Evolutionary conservation across 2,888 invertebrate species (phyloP), one percentile per base, ranked within the genome.

Genomic region (Watsonalla binaria): DNA sequence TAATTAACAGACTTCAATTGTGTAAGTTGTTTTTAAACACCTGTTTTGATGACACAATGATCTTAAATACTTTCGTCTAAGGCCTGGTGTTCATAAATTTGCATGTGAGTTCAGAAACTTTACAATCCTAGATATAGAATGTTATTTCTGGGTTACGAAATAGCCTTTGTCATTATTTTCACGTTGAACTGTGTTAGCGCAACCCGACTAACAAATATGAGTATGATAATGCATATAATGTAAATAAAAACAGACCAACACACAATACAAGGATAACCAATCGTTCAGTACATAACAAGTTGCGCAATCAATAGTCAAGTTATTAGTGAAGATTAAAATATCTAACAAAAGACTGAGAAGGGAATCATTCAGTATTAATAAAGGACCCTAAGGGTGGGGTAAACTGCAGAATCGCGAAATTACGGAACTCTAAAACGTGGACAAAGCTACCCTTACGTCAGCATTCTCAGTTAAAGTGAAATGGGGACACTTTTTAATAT

Each of bases 401-500:
- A 83, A 86, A 86, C 80, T 84, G 84, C 81, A 81, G 81, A 86
- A 80, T 86, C 85, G 80, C 82, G 75, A 88, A 89, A 88, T 89
- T 88, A 86, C 83, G 77, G 82, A 84, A 87, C 83, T 83, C 81
- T 75, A 82, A 86, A 85, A 74, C 70, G 68, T 72, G 73, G 67
- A 84, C 82, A 84, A 86, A 74, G 65, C 79, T 57, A 61, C 82
- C 84, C 87, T 80, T 77, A 57, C 60, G 66, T 64, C 68, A 68
- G 76, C 69, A 74, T 73, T 68, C 70, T 78, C 74, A 70, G 72
- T 72, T 68, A 66, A 70, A 66, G 66, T 69, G 73, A 72, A 82
- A 84, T 83, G 86, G 86, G 86, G 86, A 90, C 87, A 88, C 37
- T 78, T 82, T 86, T 88, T 86, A 87, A 88, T 87, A 86, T 83